phyloP scores from a whole-genome alignment of 1,140 invertebrate genomes.

The Caerostris darwini region DNA sequence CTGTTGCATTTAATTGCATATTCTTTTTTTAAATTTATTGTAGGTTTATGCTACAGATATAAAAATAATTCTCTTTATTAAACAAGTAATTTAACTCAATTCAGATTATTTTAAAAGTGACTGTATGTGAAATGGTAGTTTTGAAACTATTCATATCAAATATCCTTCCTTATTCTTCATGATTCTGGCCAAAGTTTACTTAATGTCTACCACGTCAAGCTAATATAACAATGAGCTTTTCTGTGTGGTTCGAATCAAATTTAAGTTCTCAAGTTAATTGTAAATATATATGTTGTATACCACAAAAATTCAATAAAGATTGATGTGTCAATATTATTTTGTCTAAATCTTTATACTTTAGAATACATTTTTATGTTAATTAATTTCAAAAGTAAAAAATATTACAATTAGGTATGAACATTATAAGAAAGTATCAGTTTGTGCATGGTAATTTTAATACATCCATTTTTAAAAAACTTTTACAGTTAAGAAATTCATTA shows the following conservation, averaged over 20 bases:
- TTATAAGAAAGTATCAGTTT: too few relatives aligned
- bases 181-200: not conserved
- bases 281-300: slow-evolving; percentile 20
- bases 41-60: not conserved
- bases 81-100: not conserved
- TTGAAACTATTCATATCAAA: not conserved
- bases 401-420: too few relatives aligned
- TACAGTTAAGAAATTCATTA: too few relatives aligned
- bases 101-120: not conserved
- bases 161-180: not conserved
- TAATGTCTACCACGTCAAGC: not conserved
- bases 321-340: not conserved
- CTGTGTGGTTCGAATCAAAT: slow-evolving; percentile 17
- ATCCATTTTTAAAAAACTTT: too few relatives aligned
- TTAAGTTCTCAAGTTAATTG: slow-evolving; percentile 13
- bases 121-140: not conserved
- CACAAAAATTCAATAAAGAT: slow-evolving; percentile 11
- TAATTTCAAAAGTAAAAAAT: too few relatives aligned
- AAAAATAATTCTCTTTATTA: too few relatives aligned
- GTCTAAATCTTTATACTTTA: too few relatives aligned
- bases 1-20: not conserved
- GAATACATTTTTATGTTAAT: too few relatives aligned
- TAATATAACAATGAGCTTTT: slow-evolving; percentile 10
- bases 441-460: too few relatives aligned
- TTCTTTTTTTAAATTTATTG: not conserved